phyloP scores from a whole-genome alignment of 2,113 vertebrate genomes.

The Phalacrocorax brasilianus region DNA sequence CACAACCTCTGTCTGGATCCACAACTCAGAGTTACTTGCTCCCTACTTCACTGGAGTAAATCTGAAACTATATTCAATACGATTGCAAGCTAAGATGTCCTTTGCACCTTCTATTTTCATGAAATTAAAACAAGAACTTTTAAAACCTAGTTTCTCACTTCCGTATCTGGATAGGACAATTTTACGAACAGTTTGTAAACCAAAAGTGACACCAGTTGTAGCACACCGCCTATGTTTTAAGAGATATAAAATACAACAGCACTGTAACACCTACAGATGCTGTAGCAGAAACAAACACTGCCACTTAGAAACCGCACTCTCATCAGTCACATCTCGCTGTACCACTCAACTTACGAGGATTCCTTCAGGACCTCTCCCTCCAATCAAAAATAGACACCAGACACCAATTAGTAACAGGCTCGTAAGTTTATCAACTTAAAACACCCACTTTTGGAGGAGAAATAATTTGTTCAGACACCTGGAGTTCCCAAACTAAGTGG shows the following conservation, averaged over 20 bases:
- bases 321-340: not conserved
- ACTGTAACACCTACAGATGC: not conserved
- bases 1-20: not conserved
- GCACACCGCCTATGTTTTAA: not conserved
- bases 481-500: not conserved
- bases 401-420: not conserved
- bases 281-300: not conserved
- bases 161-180: not conserved
- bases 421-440: not conserved
- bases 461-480: not conserved
- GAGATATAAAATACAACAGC: not conserved
- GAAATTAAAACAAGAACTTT: not conserved
- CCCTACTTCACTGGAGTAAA: not conserved
- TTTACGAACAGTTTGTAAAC: not conserved
- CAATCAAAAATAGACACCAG: not conserved
- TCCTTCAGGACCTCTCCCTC: not conserved
- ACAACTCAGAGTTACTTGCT: not conserved
- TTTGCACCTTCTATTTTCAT: not conserved
- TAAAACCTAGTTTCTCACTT: not conserved
- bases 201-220: not conserved
- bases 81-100: not conserved
- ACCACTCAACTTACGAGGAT: fast-evolving
- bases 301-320: not conserved
- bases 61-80: not conserved
- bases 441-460: not conserved